phyloP scores from a whole-genome alignment of 2,113 vertebrate species.

The Pteropus alecto region DNA sequence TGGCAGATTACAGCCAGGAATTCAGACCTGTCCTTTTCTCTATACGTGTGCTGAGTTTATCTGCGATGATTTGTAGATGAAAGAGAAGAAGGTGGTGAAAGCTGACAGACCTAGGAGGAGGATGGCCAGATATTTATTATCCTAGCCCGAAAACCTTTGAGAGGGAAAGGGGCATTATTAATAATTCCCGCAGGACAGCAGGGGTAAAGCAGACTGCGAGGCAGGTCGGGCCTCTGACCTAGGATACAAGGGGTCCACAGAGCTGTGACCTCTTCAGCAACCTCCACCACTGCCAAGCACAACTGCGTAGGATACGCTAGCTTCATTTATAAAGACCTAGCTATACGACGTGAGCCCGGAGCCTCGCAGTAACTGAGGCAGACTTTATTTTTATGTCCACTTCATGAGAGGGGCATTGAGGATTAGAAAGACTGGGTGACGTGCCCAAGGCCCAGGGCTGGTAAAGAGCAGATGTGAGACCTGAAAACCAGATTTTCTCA shows the following conservation, averaged over 20 bases:
- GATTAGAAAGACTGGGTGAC: neutral
- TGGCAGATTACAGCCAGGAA: neutral
- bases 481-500: neutral
- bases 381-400: neutral
- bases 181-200: neutral
- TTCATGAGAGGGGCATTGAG: neutral
- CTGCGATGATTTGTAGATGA: neutral
- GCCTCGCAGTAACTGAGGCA: neutral
- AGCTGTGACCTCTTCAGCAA: neutral
- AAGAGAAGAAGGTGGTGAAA: neutral
- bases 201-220: neutral
- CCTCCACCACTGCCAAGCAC: neutral
- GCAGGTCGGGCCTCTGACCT: neutral
- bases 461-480: neutral
- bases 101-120: neutral
- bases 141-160: neutral
- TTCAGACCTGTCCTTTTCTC: neutral
- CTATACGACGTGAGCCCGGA: fast-evolving
- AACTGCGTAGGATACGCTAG: fast-evolving
- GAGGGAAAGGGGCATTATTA: neutral
- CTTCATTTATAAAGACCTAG: neutral
- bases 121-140: neutral
- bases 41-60: neutral
- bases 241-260: too few relatives aligned
- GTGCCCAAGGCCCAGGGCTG: neutral